Evolutionary conservation across 2,888 invertebrate species (phyloP), one percentile per base, ranked within the genome.

Genomic region (Ophion slaviceki): DNA sequence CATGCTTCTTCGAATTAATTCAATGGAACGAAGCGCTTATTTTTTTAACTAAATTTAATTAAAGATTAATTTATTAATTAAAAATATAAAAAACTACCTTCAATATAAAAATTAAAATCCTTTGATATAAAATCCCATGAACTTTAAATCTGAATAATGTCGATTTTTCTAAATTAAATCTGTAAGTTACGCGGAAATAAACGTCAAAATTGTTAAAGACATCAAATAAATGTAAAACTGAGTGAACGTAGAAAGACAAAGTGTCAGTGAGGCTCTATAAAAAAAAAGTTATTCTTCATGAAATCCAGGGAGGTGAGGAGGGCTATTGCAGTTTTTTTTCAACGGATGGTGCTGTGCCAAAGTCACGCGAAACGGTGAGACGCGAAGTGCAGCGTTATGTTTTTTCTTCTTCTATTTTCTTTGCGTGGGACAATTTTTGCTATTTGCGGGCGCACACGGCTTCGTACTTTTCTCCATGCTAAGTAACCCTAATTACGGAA

Each of bases 291-390:
- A 82, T 84, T 82, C 87, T 92, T 90, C 88, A 92, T 92, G 92
- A 92, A 90, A 92, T 83, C 92, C 66, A 86, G 87, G 76, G 91
- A 91, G 85, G 87, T 90, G 82, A 89, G 88, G 80, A 88, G 89
- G 78, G 78, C 90, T 84, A 88, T 92, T 61, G 92, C 91, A 89
- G 88, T 89, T 74, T 91, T 93, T 84, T 87, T 93, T 24, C 87
- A 92, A 17, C 88, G 90, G 57, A 90, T 90, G 47, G 82, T 93
- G 59, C 87, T 92, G 24, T 93, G 92, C 80, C 89, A 91, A 82
- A 90, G 90, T 84, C 89, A 87, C 32, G 89, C 90, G 79, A 92
- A 89, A 89, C 90, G 91, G 92, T 92, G 84, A 86, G 86, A 71
- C 62, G n/a, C 8, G 28, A 85, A 45, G 20, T 10, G 28, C 24